Evolutionary conservation across 1,140 invertebrate species (phyloP), one percentile per base, ranked within the genome.

Genomic region (Acromyrmex charruanus): DNA sequence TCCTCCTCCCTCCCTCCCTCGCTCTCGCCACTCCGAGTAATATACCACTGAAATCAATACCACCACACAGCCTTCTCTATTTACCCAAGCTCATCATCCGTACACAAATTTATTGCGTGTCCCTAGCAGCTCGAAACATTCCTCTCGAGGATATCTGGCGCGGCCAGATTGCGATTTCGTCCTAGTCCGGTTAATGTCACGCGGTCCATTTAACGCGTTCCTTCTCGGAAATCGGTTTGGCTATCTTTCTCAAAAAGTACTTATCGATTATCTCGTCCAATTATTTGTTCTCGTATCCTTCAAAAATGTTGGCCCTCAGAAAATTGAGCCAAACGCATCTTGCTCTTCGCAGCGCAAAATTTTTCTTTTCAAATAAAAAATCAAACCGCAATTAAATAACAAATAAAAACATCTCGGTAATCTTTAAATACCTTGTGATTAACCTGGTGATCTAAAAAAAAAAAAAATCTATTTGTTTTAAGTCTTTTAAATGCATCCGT

Each of bases 1-100:
- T 31, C 28, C 28, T 31, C 28, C 3, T 31, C 28, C 21, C 58
- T 14, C 25, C 59, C 85, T 14, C 25, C 59, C 85, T 59, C 81
- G 81, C 85, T 91, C 92, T 91, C 91, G 84, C 87, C 91, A 89
- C 88, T 91, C 82, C 71, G 71, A 87, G 89, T 92, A 93, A 92
- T 92, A 92, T 92, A 92, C 91, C 91, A 92, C 91, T 91, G 92
- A 93, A 93, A 94, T 94, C 93, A 94, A 93, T 93, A 93, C 93
- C 88, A 93, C 91, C 91, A 91, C 92, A 92, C 89, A 88, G 88
- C 81, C 88, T 92, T 92, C 90, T 93, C 90, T 93, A 92, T 93
- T 93, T 93, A 93, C 92, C 88, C 89, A 92, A 80, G 89, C 92
- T 93, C 91, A 92, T 91, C 90, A 92, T 87, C 77, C 91, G 92